A percentile compares a stretch with the other conserved stretches of the same genome.
Evolutionary conservation across 2,888 invertebrate genomes (phyloP).

Genomic region (Mellilla xanthometata): DNA sequence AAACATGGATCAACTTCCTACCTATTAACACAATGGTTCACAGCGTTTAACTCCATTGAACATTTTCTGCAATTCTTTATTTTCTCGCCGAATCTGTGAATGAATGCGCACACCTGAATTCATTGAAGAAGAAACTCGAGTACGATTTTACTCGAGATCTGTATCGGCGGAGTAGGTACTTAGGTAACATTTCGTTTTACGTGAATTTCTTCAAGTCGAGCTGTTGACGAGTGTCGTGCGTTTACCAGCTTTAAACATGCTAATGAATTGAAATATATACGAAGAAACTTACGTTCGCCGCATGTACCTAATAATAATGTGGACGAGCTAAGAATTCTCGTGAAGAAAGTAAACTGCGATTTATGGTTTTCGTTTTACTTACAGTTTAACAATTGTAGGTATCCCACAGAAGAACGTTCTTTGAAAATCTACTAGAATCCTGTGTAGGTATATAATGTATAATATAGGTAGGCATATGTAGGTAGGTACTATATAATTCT

Average conservation of each 20-base stretch:
- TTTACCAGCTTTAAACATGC: slow-evolving; percentile 21
- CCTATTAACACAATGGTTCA: slow-evolving; percentile 2
- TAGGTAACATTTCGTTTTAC: too few relatives aligned
- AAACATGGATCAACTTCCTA: too few relatives aligned
- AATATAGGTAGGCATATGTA: too few relatives aligned
- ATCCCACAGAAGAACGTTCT: too few relatives aligned
- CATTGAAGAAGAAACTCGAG: slow-evolving; percentile 5
- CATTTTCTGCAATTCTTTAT: background rate
- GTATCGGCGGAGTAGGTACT: too few relatives aligned
- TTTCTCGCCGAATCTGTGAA: slow-evolving; percentile 8
- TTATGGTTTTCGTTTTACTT: too few relatives aligned
- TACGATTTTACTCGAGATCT: background rate
- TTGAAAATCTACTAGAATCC: too few relatives aligned
- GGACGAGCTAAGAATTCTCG: slow-evolving; percentile 6
- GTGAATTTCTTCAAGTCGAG: slow-evolving; percentile 4
- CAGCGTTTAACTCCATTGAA: slow-evolving; percentile 21
- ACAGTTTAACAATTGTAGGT: too few relatives aligned
- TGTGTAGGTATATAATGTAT: too few relatives aligned
- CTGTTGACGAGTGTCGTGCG: slow-evolving; percentile 11
- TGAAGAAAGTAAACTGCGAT: slow-evolving; percentile 1
- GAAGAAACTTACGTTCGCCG: slow-evolving; percentile 23
- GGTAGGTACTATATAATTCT: too few relatives aligned
- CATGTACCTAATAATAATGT: slow-evolving; percentile 9
- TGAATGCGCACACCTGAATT: slow-evolving; percentile 11
- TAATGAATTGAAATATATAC: slow-evolving; percentile 31